Conservation (phyloP, 2,888 invertebrate species). For the Eueremaeus valkanovi region DNA sequence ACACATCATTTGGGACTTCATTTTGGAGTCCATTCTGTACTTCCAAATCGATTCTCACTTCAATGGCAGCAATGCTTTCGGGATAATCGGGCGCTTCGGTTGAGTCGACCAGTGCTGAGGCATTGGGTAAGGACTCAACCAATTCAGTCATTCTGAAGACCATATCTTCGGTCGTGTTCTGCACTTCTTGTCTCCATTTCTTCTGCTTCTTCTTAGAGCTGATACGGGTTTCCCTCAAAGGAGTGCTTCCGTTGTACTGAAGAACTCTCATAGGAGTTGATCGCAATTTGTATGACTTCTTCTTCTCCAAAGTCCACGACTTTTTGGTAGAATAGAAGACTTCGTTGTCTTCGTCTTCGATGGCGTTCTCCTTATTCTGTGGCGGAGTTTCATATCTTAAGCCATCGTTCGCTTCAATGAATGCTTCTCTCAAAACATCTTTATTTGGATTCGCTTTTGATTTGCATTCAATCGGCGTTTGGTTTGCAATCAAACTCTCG, state of each 20-base stretch:
- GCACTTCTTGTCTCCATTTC: neutral
- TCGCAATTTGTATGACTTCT: neutral
- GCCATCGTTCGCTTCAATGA: neutral
- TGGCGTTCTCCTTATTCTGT: constrained; percentile 17
- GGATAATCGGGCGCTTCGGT: too few relatives aligned
- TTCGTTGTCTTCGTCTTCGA: constrained; percentile 8
- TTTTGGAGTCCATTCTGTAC: neutral
- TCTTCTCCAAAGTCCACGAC: neutral
- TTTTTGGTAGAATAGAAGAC: constrained; percentile 25
- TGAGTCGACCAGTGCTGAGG: neutral
- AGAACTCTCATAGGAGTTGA: constrained; percentile 18
- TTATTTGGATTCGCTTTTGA: neutral
- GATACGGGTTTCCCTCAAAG: neutral
- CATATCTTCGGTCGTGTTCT: neutral
- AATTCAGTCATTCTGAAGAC: neutral
- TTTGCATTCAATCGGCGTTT: neutral
- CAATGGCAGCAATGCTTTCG: too few relatives aligned
- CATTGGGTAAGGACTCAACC: neutral
- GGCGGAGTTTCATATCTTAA: constrained; percentile 9
- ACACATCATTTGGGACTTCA: neutral
- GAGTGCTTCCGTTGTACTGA: constrained; percentile 9
- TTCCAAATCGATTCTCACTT: too few relatives aligned
- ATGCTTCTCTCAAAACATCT: neutral
- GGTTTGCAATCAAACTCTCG: neutral
- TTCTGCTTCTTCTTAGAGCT: neutral